Evolutionary conservation across 2,797 vertebrate genomes (phyloP).

Genomic region (Poeciliopsis turneri): DNA sequence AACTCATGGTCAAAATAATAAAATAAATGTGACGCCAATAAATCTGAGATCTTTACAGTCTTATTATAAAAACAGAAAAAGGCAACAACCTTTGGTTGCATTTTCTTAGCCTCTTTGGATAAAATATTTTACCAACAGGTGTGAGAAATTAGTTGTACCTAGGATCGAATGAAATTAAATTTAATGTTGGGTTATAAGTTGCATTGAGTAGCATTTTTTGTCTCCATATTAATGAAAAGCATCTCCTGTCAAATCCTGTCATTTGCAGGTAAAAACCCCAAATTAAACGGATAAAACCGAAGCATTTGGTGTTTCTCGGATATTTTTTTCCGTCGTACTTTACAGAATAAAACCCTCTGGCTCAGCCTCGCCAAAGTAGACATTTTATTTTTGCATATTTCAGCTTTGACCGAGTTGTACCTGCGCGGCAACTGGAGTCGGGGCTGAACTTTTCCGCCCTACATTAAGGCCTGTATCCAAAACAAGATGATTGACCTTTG

Average conservation of each 20-base stretch:
- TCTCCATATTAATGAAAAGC: background rate
- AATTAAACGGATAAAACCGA: background rate
- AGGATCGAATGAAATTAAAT: background rate
- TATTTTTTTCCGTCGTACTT: background rate
- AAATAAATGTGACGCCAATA: background rate
- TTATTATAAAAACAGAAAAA: background rate
- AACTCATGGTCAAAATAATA: background rate
- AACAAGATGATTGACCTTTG: slow-evolving; percentile 73
- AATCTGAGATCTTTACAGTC: background rate
- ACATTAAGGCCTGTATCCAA: slow-evolving; percentile 59
- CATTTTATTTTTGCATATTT: background rate
- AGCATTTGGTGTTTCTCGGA: background rate
- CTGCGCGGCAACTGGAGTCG: slow-evolving; percentile 32
- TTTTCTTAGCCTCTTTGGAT: background rate
- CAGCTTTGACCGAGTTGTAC: slow-evolving; percentile 3
- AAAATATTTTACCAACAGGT: background rate
- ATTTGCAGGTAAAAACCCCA: background rate
- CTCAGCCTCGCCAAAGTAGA: background rate
- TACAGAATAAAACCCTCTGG: background rate
- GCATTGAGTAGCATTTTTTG: background rate
- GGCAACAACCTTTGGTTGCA: background rate
- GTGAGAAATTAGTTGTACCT: background rate
- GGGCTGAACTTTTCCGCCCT: slow-evolving; percentile 56
- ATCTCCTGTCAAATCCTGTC: background rate
- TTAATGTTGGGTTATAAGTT: background rate